phyloP scores from a whole-genome alignment of 1,140 invertebrate species.

The Drosophila pachea region DNA sequence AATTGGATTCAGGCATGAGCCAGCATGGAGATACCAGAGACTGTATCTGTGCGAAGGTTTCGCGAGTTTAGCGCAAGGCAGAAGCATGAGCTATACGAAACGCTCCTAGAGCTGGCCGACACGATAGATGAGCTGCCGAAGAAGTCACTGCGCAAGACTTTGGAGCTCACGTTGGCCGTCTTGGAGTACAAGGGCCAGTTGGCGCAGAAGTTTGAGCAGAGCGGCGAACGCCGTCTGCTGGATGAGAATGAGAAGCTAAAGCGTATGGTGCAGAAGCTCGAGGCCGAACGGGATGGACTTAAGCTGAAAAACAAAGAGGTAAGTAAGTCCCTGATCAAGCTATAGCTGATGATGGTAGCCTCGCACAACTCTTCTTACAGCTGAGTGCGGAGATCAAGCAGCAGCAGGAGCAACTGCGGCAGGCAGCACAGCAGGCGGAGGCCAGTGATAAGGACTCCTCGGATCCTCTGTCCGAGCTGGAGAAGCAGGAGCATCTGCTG shows the following conservation, averaged over 20 bases:
- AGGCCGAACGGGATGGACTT: conserved; percentile 53
- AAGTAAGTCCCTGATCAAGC: not conserved
- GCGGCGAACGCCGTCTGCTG: conserved; percentile 47
- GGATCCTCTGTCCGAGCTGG: conserved; percentile 74
- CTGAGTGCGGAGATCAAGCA: conserved; percentile 63
- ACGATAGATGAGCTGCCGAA: conserved; percentile 68
- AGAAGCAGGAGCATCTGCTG: conserved; percentile 75
- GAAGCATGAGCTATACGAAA: conserved; percentile 74
- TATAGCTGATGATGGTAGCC: not conserved
- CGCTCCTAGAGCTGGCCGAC: conserved; percentile 59
- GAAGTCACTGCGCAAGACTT: conserved; percentile 67
- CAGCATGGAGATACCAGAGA: conserved; percentile 73
- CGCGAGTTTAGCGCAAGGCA: conserved; percentile 65
- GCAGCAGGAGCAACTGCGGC: conserved; percentile 62
- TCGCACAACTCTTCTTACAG: conserved; percentile 1
- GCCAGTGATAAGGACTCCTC: conserved; percentile 76
- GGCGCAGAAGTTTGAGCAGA: conserved; percentile 37
- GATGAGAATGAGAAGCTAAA: conserved; percentile 76
- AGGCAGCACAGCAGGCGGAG: conserved; percentile 62
- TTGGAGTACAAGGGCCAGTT: conserved; percentile 72
- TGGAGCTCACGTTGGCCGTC: conserved; percentile 67
- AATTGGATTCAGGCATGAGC: conserved; percentile 44
- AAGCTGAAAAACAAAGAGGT: conserved; percentile 67
- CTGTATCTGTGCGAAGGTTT: conserved; percentile 72
- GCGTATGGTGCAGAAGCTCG: conserved; percentile 68